Conservation (phyloP, 92 coral and sea anemone species). For the Montipora capitata region DNA sequence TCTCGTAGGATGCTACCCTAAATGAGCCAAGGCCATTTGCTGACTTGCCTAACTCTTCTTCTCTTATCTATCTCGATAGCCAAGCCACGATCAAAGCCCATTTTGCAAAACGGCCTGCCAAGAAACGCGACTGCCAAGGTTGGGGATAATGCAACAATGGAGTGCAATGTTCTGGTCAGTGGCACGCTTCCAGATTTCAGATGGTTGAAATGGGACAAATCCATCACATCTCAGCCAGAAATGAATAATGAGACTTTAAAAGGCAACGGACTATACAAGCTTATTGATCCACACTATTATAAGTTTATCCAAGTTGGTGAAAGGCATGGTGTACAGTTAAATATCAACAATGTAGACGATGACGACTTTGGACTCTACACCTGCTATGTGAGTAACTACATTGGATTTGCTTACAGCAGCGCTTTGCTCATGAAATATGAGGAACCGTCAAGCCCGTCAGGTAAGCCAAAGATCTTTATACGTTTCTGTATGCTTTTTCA, state of each 20-base stretch:
- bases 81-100: slow-evolving; percentile 85
- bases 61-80: slow-evolving; percentile 47
- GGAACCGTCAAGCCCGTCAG: background rate
- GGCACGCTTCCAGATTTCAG: slow-evolving; percentile 96
- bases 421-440: slow-evolving; percentile 72
- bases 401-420: slow-evolving; percentile 83
- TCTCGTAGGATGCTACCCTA: no score
- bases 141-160: slow-evolving; percentile 84
- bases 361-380: slow-evolving; percentile 94
- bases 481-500: no score
- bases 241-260: slow-evolving; percentile 13
- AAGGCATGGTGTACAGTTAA: slow-evolving; percentile 78
- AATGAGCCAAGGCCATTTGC: no score
- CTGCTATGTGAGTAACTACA: slow-evolving; percentile 91
- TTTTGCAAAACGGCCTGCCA: slow-evolving; percentile 76
- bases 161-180: slow-evolving; percentile 90
- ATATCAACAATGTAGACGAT: slow-evolving; percentile 84
- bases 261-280: slow-evolving; percentile 24
- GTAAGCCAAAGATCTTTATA: background rate
- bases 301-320: slow-evolving; percentile 66
- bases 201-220: slow-evolving; percentile 91
- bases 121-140: slow-evolving; percentile 78
- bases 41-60: background rate
- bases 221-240: slow-evolving; percentile 69
- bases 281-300: slow-evolving; percentile 83